Percentiles rank a stretch among this genome's conserved stretches.
Evolutionary conservation across 2,113 vertebrate genomes (phyloP).

Genomic region (Bufo gargarizans): DNA sequence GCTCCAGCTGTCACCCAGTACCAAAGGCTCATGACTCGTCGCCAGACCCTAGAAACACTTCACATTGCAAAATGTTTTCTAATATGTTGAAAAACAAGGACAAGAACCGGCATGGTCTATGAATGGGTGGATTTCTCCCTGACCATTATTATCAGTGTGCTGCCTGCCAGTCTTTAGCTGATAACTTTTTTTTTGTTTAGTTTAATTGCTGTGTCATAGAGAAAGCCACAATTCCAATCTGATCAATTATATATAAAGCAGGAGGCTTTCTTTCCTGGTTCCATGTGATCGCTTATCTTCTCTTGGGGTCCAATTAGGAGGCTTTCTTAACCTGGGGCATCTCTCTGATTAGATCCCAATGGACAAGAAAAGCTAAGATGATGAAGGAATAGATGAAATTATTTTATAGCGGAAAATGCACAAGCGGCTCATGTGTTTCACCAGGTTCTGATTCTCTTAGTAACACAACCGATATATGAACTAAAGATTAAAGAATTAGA

Average conservation of each 20-base stretch:
- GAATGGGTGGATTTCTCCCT: not conserved
- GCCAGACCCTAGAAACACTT: too few relatives aligned
- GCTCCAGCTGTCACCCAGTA: too few relatives aligned
- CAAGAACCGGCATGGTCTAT: too few relatives aligned
- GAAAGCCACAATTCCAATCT: slow-evolving; percentile 7
- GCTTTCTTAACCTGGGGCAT: slow-evolving; percentile 48
- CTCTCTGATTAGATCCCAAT: slow-evolving; percentile 49
- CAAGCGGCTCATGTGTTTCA: not conserved
- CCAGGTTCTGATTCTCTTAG: not conserved
- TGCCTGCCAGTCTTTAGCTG: not conserved
- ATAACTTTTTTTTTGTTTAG: not conserved
- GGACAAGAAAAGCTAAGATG: slow-evolving; percentile 23
- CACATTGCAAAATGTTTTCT: not conserved
- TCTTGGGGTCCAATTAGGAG: slow-evolving; percentile 55
- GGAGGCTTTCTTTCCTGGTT: slow-evolving; percentile 4
- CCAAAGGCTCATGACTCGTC: too few relatives aligned
- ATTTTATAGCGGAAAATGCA: slow-evolving; percentile 35
- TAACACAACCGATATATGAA: not conserved
- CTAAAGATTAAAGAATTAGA: not conserved
- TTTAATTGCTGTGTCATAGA: not conserved
- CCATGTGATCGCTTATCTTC: slow-evolving; percentile 33
- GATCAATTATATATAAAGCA: slow-evolving; percentile 48
- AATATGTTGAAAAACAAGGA: too few relatives aligned
- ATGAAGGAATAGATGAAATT: slow-evolving; percentile 26
- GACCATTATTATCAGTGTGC: not conserved